These are phyloP conservation scores for Mormyrops boulengeri DNA, from an alignment of 2,797 vertebrate species.

Conservation along the genomic window DNA sequence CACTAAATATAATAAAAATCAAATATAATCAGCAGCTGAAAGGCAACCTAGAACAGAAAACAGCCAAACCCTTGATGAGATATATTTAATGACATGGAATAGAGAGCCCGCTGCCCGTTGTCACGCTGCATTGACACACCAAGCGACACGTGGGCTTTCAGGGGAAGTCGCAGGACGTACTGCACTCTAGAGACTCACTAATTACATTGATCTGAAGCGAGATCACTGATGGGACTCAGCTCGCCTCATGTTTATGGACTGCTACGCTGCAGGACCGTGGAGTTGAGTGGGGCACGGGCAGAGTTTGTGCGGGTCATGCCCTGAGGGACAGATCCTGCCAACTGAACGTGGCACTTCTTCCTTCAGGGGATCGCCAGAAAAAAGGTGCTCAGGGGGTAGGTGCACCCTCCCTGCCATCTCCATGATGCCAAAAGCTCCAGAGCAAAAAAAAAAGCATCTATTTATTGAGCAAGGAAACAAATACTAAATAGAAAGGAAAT, in stretches of 20 bases:
- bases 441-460: neutral
- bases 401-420: neutral
- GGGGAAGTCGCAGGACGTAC: neutral
- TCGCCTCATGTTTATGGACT: neutral
- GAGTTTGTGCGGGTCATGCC: neutral
- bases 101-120: neutral
- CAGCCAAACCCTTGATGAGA: neutral
- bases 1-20: neutral
- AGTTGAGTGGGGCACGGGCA: neutral
- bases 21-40: neutral
- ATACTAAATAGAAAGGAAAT: neutral
- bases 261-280: neutral
- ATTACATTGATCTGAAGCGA: neutral
- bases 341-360: neutral
- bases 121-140: neutral
- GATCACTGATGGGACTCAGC: neutral
- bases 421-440: neutral
- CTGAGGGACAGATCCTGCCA: neutral
- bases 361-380: neutral
- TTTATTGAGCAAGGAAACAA: neutral
- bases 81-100: neutral
- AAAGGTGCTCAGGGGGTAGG: neutral
- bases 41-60: neutral
- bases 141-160: neutral
- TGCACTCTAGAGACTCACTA: neutral